Conservation (phyloP, 2,113 vertebrate species). For the Engraulis encrasicolus region DNA sequence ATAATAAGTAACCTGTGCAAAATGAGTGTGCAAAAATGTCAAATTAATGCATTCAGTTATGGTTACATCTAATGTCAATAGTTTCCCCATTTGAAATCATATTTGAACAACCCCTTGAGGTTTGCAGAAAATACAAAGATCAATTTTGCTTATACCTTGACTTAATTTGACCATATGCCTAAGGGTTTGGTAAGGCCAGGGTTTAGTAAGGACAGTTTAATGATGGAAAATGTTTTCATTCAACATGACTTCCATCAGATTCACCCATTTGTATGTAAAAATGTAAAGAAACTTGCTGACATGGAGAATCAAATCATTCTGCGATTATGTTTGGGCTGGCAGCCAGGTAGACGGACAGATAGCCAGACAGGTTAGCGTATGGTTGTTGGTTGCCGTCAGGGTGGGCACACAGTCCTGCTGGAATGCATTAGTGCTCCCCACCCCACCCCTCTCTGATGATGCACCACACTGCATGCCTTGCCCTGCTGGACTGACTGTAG, state of each 20-base stretch:
- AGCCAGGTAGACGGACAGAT: background rate
- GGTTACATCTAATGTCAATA: too few relatives aligned
- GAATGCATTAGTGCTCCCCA: background rate
- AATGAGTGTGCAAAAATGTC: background rate
- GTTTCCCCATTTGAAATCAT: too few relatives aligned
- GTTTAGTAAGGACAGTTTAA: background rate
- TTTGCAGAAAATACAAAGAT: background rate
- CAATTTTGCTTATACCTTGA: background rate
- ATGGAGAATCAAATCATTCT: background rate
- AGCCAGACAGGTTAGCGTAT: background rate
- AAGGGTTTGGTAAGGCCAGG: background rate
- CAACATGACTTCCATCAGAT: background rate
- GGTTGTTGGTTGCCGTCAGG: background rate
- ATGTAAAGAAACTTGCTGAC: background rate
- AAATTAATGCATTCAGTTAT: background rate
- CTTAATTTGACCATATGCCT: background rate
- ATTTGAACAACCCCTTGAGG: background rate
- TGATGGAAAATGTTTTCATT: background rate
- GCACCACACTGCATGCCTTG: background rate
- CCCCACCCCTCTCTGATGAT: background rate
- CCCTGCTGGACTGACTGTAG: constrained; percentile 14
- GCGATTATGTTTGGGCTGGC: background rate
- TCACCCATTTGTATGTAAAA: background rate
- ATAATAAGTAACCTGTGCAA: background rate
- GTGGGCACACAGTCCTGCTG: background rate